phyloP scores from a whole-genome alignment of 2,888 invertebrate species.

The Cerastis rubricosa region DNA sequence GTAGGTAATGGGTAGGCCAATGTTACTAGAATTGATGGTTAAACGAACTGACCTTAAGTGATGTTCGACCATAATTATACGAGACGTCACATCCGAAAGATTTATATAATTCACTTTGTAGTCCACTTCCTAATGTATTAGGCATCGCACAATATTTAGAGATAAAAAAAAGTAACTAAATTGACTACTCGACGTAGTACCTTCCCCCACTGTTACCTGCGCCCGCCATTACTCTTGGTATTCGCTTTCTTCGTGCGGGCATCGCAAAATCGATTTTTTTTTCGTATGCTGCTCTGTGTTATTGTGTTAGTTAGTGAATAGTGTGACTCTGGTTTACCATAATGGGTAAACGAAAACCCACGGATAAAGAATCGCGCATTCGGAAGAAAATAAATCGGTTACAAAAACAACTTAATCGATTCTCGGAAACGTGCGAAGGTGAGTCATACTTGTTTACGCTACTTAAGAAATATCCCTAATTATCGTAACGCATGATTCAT shows the following conservation, averaged over 20 bases:
- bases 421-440: constrained; percentile 11
- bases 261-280: constrained; percentile 3
- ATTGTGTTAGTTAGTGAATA: neutral
- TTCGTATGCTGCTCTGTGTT: neutral
- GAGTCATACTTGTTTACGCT: constrained; percentile 3
- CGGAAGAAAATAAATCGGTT: constrained; percentile 8
- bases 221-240: constrained; percentile 1
- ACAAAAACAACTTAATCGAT: constrained; percentile 1
- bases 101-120: constrained; percentile 14
- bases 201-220: constrained; percentile 12
- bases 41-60: too few species aligned
- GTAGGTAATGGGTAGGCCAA: too few species aligned
- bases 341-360: constrained; percentile 6
- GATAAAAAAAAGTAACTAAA: constrained; percentile 6
- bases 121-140: constrained; percentile 14
- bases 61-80: too few species aligned
- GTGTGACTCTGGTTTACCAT: neutral
- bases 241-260: constrained; percentile 13
- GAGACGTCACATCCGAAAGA: constrained; percentile 8
- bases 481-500: neutral
- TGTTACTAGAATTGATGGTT: too few species aligned
- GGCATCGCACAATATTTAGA: constrained; percentile 14
- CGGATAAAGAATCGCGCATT: constrained; percentile 3
- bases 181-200: neutral
- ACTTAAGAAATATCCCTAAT: neutral